Evolutionary conservation across 2,888 invertebrate species (phyloP), one percentile per base, ranked within the genome.

Genomic region (Linnaemya tessellans): DNA sequence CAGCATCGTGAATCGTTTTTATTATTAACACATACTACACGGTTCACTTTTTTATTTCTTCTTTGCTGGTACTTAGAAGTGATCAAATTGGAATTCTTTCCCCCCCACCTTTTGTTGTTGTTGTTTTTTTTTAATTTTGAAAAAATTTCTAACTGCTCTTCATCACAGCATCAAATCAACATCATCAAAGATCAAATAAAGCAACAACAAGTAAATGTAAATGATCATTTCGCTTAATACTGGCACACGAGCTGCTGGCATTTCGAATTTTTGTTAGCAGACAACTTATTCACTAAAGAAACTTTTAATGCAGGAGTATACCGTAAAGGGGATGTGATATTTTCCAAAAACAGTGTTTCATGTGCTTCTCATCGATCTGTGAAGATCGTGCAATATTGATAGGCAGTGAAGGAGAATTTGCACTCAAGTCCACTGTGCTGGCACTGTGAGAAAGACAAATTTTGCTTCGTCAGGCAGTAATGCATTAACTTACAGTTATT

Each of bases 171-270:
- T 35, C 30, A 54, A 70, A 71, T 62, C 49, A 54, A 49, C 46
- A 77, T 56, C 82, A 67, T 78, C 74, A 80, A 79, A 82, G 85
- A 79, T 85, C 79, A 82, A 82, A 79, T 70, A 64, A 54, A 73
- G 20, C 80, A 71, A 73, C 58, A 73, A 58, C 80, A 75, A 75
- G 1, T 62, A 62, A 10, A 46, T 22, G 41, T 68, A 68, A 62
- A 68, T 65, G 43, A 70, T 84, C 46, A 79, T 81, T 84, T 80
- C 25, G 20, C 51, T 65, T 41, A n/a, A 68, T 68, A 70, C 46
- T 74, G 51, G 30, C 51, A 20, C 54, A 74, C 43, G 51, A 68
- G 11, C 18, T 43, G 25, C 65, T 83, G n/a, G 56, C 62, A 62
- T 30, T 73, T 35, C 18, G n/a, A 25, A 4, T n/a, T 67, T 83